phyloP scores from a whole-genome alignment of 2,888 invertebrate genomes.

The Polyommatus iphigenia region DNA sequence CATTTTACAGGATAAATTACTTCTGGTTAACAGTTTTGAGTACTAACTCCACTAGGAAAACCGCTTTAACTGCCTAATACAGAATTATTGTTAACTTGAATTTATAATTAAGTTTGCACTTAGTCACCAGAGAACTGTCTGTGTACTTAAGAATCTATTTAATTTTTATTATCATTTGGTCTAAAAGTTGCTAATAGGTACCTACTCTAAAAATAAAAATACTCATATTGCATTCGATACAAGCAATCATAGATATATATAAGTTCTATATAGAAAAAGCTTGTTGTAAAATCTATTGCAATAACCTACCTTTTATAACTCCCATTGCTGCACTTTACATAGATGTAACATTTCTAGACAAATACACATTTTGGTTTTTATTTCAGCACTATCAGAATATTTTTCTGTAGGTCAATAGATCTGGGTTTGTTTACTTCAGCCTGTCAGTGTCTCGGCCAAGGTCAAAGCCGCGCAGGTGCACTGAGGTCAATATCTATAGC shows the following conservation, averaged over 20 bases:
- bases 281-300: background rate
- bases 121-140: too few relatives aligned
- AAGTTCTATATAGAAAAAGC: background rate
- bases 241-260: background rate
- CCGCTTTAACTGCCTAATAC: too few relatives aligned
- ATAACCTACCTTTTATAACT: background rate
- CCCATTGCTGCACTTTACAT: background rate
- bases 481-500: slow-evolving; percentile 25
- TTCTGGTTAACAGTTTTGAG: too few relatives aligned
- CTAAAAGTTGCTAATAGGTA: too few relatives aligned
- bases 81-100: too few relatives aligned
- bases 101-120: too few relatives aligned
- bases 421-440: slow-evolving; percentile 34
- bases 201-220: background rate
- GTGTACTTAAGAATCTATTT: too few relatives aligned
- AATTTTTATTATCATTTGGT: too few relatives aligned
- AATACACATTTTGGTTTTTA: background rate
- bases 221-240: background rate
- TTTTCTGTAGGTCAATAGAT: slow-evolving; percentile 19
- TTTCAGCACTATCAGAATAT: background rate
- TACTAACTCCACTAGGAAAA: too few relatives aligned
- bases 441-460: slow-evolving; percentile 37
- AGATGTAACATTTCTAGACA: background rate
- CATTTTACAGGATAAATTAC: too few relatives aligned
- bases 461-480: slow-evolving; percentile 35